Evolutionary conservation across 1,140 invertebrate species (phyloP).

Genomic region (Nasonia giraulti): DNA sequence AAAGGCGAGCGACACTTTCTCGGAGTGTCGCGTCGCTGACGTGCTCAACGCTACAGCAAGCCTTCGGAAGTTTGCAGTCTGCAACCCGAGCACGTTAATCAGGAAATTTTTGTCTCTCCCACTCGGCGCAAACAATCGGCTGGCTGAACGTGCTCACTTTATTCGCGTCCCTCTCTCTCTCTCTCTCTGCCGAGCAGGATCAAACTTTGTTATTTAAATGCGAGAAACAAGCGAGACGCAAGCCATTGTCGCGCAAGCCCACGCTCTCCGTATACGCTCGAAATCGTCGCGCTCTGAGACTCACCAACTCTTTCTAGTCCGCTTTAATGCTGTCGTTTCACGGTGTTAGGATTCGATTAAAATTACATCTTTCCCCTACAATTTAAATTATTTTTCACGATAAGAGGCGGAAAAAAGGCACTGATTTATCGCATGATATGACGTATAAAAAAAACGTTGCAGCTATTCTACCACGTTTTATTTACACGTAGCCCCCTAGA

Average conservation of each 20-base stretch:
- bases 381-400: not conserved
- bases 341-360: too few relatives aligned
- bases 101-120: conserved; percentile 2
- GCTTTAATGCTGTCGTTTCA: too few relatives aligned
- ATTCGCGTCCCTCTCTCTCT: not conserved
- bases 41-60: not conserved
- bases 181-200: conserved; percentile 16
- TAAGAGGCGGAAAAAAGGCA: not conserved
- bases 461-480: too few relatives aligned
- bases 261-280: not conserved
- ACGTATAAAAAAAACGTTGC: too few relatives aligned
- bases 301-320: too few relatives aligned
- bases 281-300: not conserved
- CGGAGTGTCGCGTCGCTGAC: not conserved
- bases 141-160: not conserved
- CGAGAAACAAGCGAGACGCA: conserved; percentile 44
- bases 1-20: not conserved
- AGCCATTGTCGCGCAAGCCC: not conserved
- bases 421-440: not conserved
- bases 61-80: not conserved
- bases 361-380: not conserved
- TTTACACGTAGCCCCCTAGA: not conserved
- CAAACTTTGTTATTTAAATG: conserved; percentile 54
- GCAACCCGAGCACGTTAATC: not conserved
- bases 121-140: not conserved